Conservation (phyloP, 2,797 vertebrate species). For the Anguilla megastoma region DNA sequence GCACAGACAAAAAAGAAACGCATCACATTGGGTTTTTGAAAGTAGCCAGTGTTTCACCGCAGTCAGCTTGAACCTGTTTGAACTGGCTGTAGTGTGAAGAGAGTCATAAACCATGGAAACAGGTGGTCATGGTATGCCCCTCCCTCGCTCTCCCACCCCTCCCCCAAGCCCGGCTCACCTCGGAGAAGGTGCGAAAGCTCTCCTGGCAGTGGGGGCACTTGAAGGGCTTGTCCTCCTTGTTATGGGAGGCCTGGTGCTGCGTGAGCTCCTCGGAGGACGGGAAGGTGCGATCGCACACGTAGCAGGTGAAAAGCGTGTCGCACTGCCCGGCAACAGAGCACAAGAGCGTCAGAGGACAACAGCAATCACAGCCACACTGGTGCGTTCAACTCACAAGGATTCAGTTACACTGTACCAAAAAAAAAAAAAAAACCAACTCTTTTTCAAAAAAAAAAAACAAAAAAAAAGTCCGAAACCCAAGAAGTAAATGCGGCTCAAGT, state of each 20-base stretch:
- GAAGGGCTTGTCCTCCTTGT: conserved; percentile 81
- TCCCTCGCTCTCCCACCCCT: not conserved
- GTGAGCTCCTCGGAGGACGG: conserved; percentile 79
- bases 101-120: not conserved
- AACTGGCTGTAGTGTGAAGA: not conserved
- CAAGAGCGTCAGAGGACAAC: not conserved
- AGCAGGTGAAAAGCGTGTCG: conserved; percentile 82
- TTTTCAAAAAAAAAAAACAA: no score
- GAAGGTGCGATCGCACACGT: conserved; percentile 79
- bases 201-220: conserved; percentile 78
- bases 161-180: conserved; percentile 60
- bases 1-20: not conserved
- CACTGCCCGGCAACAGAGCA: conserved; percentile 54
- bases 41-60: not conserved
- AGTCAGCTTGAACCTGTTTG: not conserved
- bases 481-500: not conserved
- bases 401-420: not conserved
- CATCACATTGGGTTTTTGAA: not conserved
- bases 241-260: conserved; percentile 79
- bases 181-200: conserved; percentile 79
- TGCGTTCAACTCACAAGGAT: not conserved
- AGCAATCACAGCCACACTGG: not conserved
- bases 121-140: not conserved
- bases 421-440: not conserved
- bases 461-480: not conserved